Evolutionary conservation across 2,113 vertebrate genomes (phyloP), one percentile per base, ranked within the genome.

Genomic region (Mohoua ochrocephala): DNA sequence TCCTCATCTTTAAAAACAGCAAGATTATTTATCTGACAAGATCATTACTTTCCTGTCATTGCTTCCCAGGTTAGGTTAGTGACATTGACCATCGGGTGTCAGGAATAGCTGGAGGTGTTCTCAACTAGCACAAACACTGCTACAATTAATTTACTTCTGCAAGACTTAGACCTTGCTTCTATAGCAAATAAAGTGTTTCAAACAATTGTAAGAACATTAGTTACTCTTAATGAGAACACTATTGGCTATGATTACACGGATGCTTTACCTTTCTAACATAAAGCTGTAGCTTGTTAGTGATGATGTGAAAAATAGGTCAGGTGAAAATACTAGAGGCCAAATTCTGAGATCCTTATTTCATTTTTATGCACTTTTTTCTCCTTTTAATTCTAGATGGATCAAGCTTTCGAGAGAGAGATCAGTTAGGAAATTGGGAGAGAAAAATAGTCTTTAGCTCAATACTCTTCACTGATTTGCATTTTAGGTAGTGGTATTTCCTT

Each of bases 161-260:
- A 87, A 81, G 84, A 81, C 47, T 95, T 90, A 93, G 75, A 95
- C 73, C 82, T 92, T 84, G 69, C 50, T 96, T 75, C 77, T 86
- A 41, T 57, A 27, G 85, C 44, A 93, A 96, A 95, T 91, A 88
- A 92, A 90, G 64, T 82, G 71, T 95, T 96, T 95, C 73, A 77
- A 95, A 78, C 57, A 89, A 54, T 65, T 67, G 9, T 74, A 87
- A 77, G 71, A 92, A 76, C 69, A 50, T 92, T 79, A 87, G 68
- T 91, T 95, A 90, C 37, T 96, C 65, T 82, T 95, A 96, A 95
- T 93, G 82, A 95, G 85, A 93, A 70, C 37, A n/a, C 56, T 88
- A 65, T 81, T 88, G 71, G 92, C 75, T 94, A 31, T 1, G 6
- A 26, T 89, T 88, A 47, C 44, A 73, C 41, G 69, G 44, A 57